A percentile compares a stretch with the other conserved stretches of the same genome.
These are phyloP conservation scores for Brevimyrus niger DNA, from an alignment of 2,113 vertebrate species.

Conservation along the genomic window DNA sequence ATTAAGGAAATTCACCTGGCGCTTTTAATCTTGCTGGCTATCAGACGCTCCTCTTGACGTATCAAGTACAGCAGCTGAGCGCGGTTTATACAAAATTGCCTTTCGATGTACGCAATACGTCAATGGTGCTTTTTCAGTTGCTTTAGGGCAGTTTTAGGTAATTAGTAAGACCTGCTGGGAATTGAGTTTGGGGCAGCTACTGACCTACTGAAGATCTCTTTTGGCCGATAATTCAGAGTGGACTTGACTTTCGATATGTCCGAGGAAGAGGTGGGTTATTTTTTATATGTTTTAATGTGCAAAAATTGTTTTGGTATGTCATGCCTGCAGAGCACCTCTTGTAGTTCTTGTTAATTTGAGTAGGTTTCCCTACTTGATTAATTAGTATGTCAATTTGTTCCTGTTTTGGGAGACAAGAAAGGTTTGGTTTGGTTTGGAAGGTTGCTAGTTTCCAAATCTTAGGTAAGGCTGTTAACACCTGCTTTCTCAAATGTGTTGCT, in stretches of 20 bases:
- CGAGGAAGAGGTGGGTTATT: neutral
- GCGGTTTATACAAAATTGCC: constrained; percentile 25
- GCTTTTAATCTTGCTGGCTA: constrained; percentile 29
- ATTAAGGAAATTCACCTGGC: neutral
- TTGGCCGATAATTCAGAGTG: fast-evolving
- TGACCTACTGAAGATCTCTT: neutral
- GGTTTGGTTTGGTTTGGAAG: no score
- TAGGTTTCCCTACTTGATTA: neutral
- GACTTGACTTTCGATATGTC: neutral
- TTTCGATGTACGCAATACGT: neutral
- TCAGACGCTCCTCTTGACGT: constrained; percentile 29
- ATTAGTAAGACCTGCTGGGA: constrained; percentile 24
- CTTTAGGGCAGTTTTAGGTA: neutral
- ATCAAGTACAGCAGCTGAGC: constrained; percentile 49
- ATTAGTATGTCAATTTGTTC: neutral
- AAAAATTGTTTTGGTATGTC: neutral
- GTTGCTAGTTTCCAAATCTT: neutral
- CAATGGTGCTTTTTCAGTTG: neutral
- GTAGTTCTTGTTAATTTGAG: neutral
- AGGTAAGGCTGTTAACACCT: neutral
- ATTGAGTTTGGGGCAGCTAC: constrained; percentile 25
- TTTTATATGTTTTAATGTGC: neutral
- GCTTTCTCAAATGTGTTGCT: neutral
- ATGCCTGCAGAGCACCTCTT: neutral
- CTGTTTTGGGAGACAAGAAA: neutral